These are phyloP conservation scores for Sesia bembeciformis DNA, from an alignment of 2,888 invertebrate genomes.

Conservation along the genomic window DNA sequence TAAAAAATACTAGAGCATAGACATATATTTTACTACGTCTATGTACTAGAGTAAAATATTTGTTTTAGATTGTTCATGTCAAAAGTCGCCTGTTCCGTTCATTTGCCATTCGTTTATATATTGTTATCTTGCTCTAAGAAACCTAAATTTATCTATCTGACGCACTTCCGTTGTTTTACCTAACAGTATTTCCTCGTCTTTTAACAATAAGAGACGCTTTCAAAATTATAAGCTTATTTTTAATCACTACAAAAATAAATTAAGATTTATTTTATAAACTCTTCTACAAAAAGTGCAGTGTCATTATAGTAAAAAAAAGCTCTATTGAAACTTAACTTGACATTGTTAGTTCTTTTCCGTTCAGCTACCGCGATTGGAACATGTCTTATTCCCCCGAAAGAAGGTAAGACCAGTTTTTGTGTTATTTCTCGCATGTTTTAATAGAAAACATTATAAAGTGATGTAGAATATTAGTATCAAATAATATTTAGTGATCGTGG, in stretches of 20 bases:
- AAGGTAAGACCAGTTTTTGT: conserved; percentile 79
- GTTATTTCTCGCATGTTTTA: conserved; percentile 28
- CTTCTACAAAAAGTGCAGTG: conserved; percentile 5
- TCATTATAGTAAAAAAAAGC: conserved; percentile 31
- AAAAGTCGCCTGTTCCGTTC: no score
- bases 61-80: no score
- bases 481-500: conserved; percentile 1
- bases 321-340: conserved; percentile 69
- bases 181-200: conserved; percentile 33
- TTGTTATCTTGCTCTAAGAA: no score
- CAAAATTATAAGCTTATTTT: conserved; percentile 17
- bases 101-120: no score
- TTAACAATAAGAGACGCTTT: conserved; percentile 19
- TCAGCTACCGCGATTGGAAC: conserved; percentile 85
- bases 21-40: no score
- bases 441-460: conserved; percentile 13
- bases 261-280: conserved; percentile 19
- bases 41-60: no score
- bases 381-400: conserved; percentile 88
- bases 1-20: no score
- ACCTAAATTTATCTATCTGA: conserved; percentile 11
- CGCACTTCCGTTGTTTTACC: conserved; percentile 54
- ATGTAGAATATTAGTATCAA: neutral
- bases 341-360: conserved; percentile 80
- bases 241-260: conserved; percentile 39